Percentiles rank a stretch among this genome's conserved stretches.
Conservation (phyloP, 2,797 vertebrate species). For the Psittacula derbiana region DNA sequence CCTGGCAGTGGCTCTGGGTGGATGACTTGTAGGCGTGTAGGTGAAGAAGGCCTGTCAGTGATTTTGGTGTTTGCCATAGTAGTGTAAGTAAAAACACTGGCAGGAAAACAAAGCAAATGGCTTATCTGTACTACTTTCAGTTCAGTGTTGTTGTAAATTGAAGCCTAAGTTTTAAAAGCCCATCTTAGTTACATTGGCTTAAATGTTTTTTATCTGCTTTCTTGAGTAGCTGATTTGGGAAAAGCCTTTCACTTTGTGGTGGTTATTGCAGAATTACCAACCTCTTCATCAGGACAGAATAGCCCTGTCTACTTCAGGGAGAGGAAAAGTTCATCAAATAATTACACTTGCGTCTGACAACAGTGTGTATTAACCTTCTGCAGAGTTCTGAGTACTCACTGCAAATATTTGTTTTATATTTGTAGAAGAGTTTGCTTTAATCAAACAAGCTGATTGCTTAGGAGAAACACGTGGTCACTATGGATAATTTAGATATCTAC, state of each 20-base stretch:
- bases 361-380: not conserved
- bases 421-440: not conserved
- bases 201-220: not conserved
- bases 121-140: not conserved
- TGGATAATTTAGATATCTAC: not conserved
- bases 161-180: not conserved
- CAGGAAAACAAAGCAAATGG: not conserved
- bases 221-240: not conserved
- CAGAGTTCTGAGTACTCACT: not conserved
- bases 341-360: fast-evolving
- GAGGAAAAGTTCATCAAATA: not conserved
- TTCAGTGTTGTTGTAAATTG: constrained; percentile 44
- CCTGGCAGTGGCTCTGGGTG: constrained; percentile 1
- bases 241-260: not conserved
- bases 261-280: not conserved
- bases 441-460: not conserved
- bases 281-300: not conserved
- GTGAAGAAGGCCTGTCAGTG: not conserved
- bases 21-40: not conserved
- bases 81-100: constrained; percentile 1
- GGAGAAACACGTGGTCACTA: not conserved
- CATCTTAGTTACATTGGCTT: not conserved
- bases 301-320: not conserved
- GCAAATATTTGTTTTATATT: not conserved
- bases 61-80: not conserved